Base-by-base conservation (phyloP, 2,888 invertebrate species). In the Drosophila multiciliata region DNA sequence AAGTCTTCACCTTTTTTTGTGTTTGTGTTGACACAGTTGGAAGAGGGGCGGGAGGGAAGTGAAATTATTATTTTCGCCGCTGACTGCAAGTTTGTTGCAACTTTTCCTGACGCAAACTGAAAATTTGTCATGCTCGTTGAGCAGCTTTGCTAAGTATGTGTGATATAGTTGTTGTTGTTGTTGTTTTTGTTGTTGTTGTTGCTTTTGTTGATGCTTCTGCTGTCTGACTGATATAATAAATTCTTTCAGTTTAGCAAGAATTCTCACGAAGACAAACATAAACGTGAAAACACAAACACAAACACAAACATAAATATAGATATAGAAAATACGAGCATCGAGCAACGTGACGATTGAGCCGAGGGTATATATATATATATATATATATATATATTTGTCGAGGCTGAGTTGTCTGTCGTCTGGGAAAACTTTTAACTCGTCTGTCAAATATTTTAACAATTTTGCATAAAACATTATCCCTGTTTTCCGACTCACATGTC, bases 371-470 rank as follows among this genome's bases (percentile, higher is more conserved):
- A 29, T 29, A 29, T 26, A 26, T 26, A 26, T 23, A 33, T 29
- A 29, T 29, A 29, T 29, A 29, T 23, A 23, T 23, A 23, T 29
- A 29, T 20, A 33, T 58, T 62, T 32, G 49, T 57, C 65, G 66
- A 80, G 71, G 59, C 66, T 79, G 66, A 70, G 63, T 68, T 49
- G 73, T 64, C 38, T 12, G 20, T 50, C 57, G 88, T 85, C 88
- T 85, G 78, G 71, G 65, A 17, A 66, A 84, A 85, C 85, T 85
- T 87, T 85, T 87, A 89, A 87, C 90, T 87, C 80, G 61, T 77
- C 90, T 89, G 80, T 68, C 85, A 89, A 88, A 87, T 89, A 90
- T 87, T 87, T 87, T 79, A 87, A 82, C 80, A 90, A 87, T 89
- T 87, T 86, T 86, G 81, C 89, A 90, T 87, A 90, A 87, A 90